Base-by-base conservation (phyloP, 2,113 vertebrate species). In the Lagopus muta region DNA sequence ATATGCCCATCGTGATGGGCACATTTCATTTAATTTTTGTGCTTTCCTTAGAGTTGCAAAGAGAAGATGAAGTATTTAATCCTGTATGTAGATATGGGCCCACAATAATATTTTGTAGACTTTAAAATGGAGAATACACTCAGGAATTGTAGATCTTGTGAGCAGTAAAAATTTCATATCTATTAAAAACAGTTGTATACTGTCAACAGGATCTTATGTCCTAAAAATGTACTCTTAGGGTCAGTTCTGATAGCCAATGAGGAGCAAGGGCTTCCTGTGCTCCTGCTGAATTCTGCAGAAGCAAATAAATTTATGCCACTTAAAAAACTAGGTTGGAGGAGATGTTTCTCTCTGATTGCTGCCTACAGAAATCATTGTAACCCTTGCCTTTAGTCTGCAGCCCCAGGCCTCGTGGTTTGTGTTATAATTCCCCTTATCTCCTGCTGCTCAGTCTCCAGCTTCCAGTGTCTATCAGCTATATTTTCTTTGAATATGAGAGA, bases 191-290 rank as follows among this genome's bases (percentile, higher is more conserved):
- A 55, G 45, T 78, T 70, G 21, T 20, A 65, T 54, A 54, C 15
- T 54, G 86, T 47, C 38, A 70, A 52, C 21, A 74, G 55, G n/a
- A 42, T 82, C 67, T 73, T 9, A 69, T 89, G 52, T 78, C 72
- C 55, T 78, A 78, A 86, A 15, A 0, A 0, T 5, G 7, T 28
- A 40, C 15, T 78, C n/a, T 57, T 1, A 1, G 42, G 12, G 21
- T 89, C 30, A 0, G 0, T 52, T 67, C 48, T 62, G 61, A 21
- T 2, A 1, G 8, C 12, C 1, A 1, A 13, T 58, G 11, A 91
- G 65, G 45, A 57, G 13, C 24, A 58, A n/a, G 1, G 1, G 15
- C 27, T 86, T 60, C 47, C 45, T 0, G 1, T 15, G n/a, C 38
- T 90, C 24, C 54, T 0, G 1, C 28, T 2, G 0, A 21, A 24